Evolutionary conservation across 2,797 vertebrate species (phyloP), one percentile per base, ranked within the genome.

Genomic region (Microcaecilia unicolor): DNA sequence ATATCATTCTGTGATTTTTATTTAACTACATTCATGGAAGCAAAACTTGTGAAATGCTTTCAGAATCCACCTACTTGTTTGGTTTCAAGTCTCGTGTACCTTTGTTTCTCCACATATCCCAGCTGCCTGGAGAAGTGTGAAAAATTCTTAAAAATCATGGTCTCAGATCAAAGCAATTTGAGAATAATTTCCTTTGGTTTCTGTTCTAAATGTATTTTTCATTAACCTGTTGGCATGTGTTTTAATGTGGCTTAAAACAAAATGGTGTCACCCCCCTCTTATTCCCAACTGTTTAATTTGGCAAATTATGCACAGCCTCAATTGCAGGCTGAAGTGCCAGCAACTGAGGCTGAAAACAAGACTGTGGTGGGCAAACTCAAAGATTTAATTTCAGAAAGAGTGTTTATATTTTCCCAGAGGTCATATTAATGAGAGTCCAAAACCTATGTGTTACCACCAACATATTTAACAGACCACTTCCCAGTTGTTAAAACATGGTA

Each of bases 321-420:
- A 51, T 41, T 63, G 50, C 43, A 67, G 41, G 49, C 45, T 68
- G 19, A 49, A 48, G 10, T 46, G 54, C 64, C 61, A 66, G 43
- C 45, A 56, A 46, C 51, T 34, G 12, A 54, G 39, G 48, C 54
- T 55, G 49, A 64, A 69, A 64, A 61, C 57, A 59, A 60, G 59
- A 59, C 54, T 60, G 63, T 18, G 48, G 59, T 63, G 55, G 47
- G 64, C 48, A 62, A 51, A 54, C 43, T 48, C 50, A 40, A n/a
- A 68, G 64, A 60, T 49, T 55, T 58, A 43, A 60, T 58, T 64
- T 75, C 48, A 48, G 48, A 62, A 65, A 36, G 44, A 41, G 44
- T 56, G 59, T 64, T 74, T 72, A 59, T 69, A 23, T 75, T 74
- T 74, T 71, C 64, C 67, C 64, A 64, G 48, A 52, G 53, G 58